These are phyloP conservation scores for Amphimallon solstitiale DNA, from an alignment of 2,888 invertebrate species.

Conservation along the genomic window DNA sequence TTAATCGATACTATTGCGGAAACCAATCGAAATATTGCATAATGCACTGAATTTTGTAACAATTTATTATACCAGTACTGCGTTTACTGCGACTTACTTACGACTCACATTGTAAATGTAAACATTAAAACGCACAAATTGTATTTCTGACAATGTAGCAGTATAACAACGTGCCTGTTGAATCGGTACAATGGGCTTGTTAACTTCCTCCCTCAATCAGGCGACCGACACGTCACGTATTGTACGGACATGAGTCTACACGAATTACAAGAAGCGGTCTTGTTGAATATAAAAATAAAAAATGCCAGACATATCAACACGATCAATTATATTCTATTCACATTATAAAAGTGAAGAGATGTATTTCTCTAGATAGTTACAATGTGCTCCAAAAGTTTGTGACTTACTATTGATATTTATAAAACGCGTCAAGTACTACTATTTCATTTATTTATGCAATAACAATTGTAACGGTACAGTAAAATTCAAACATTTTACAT, in stretches of 20 bases:
- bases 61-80: neutral
- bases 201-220: constrained; percentile 36
- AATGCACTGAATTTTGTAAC: neutral
- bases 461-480: too few species aligned
- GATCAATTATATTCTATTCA: constrained; percentile 24
- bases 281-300: constrained; percentile 31
- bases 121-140: neutral
- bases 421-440: too few species aligned
- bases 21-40: too few species aligned
- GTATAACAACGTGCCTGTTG: neutral
- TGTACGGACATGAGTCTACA: constrained; percentile 34
- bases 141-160: constrained; percentile 2
- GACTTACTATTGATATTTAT: too few species aligned
- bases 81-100: neutral
- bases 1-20: too few species aligned
- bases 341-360: neutral
- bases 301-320: constrained; percentile 31
- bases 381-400: neutral
- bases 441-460: too few species aligned
- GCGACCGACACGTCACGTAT: constrained; percentile 30
- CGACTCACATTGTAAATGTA: neutral
- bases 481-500: too few species aligned
- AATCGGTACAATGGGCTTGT: constrained; percentile 24
- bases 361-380: neutral
- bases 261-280: constrained; percentile 29